Conservation (phyloP, 2,113 vertebrate genomes). For the Cyprinus carpio region DNA sequence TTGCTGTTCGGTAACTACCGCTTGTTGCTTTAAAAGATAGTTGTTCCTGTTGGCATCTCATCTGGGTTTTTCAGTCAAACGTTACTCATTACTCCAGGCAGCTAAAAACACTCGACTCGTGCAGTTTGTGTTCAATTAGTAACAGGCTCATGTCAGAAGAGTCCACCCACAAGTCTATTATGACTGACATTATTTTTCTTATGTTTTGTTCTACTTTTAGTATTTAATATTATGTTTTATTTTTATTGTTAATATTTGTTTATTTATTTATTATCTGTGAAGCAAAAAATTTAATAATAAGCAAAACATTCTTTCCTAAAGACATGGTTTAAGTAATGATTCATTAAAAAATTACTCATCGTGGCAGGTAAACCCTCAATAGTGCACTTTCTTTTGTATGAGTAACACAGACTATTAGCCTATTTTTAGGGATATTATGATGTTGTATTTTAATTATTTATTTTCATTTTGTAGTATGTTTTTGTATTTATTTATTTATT, state of each 20-base stretch:
- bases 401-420: background rate
- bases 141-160: background rate
- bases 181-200: background rate
- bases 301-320: background rate
- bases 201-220: no score
- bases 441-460: background rate
- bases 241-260: background rate
- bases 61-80: background rate
- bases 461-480: background rate
- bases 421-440: no score
- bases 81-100: constrained; percentile 1
- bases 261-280: background rate
- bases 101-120: background rate
- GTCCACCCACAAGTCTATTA: background rate
- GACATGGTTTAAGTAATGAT: no score
- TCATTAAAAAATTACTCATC: background rate
- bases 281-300: background rate
- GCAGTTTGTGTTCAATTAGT: background rate
- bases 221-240: no score
- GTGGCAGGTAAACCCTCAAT: background rate
- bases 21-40: background rate
- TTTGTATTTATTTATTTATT: no score
- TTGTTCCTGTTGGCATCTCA: background rate
- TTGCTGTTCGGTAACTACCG: background rate
- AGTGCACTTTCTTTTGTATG: background rate